Base-by-base conservation (phyloP, 2,797 vertebrate species). In the Micropoecilia bifurca region DNA sequence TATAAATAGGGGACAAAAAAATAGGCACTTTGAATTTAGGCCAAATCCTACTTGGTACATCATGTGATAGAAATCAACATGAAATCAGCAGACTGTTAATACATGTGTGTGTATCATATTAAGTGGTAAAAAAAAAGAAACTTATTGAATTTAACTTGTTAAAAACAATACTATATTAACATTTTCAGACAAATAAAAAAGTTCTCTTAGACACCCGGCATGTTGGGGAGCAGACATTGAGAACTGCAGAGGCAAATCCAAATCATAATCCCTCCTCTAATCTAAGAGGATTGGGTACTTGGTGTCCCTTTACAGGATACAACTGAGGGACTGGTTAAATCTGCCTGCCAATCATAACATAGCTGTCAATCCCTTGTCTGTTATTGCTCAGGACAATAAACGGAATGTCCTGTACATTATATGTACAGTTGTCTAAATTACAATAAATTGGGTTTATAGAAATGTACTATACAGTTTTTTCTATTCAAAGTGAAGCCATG, bases 241-340 rank as follows among this genome's bases (percentile, higher is more conserved):
- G 80, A 61, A 75, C 90, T 85, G 71, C 87, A 88, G 86, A 92
- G 84, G 87, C 88, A 95, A 94, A 95, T 94, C 93, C 90, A 89
- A 92, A 90, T 87, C 81, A 90, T 94, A 95, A 94, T 94, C 92
- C 95, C 95, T 92, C 94, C 95, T 95, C 93, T 93, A 93, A 94
- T 93, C 92, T 90, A 90, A 91, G 78, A 91, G 91, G 94, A 96
- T 96, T 95, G 95, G 95, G 85, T 84, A 85, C 80, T 90, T 83
- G 87, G 81, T 90, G 83, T 90, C 88, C 89, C 69, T 89, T 85
- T 82, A 83, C 74, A 83, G 86, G 84, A 91, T 90, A 81, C 88
- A 86, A 85, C 73, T 81, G 86, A 87, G 82, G 90, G 92, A 96
- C 93, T 95, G 95, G 94, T 93, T 92, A 86, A 90, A 5, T 85